phyloP scores from a whole-genome alignment of 2,113 vertebrate genomes.

The Pachyramphus minor region DNA sequence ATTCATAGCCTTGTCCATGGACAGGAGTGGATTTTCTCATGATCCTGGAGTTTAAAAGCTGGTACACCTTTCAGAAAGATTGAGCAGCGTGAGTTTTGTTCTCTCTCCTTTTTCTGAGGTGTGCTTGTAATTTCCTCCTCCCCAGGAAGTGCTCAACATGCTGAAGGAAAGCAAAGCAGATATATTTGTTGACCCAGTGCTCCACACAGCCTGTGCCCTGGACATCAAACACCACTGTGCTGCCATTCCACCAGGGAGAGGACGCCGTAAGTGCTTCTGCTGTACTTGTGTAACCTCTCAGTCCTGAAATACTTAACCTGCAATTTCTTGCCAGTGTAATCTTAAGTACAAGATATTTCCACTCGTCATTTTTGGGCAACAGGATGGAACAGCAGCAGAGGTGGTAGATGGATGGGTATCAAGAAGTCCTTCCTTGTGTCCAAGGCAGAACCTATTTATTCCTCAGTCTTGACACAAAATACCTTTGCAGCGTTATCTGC shows the following conservation, averaged over 20 bases:
- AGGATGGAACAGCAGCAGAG: neutral
- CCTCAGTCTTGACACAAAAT: neutral
- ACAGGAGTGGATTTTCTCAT: neutral
- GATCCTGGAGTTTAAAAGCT: neutral
- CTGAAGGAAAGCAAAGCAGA: constrained; percentile 98
- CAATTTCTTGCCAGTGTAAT: neutral
- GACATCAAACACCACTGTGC: constrained; percentile 98
- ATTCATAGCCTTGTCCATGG: neutral
- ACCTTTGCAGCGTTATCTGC: neutral
- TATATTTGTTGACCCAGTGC: constrained; percentile 96
- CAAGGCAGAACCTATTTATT: neutral
- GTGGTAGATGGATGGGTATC: neutral
- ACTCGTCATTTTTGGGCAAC: neutral
- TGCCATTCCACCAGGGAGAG: constrained; percentile 90
- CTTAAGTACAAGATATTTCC: neutral
- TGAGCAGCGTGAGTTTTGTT: neutral
- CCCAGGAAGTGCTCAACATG: constrained; percentile 95
- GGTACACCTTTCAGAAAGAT: neutral
- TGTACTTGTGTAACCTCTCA: neutral
- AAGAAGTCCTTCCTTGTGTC: neutral
- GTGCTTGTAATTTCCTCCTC: neutral
- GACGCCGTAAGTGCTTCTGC: constrained; percentile 83
- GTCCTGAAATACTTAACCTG: neutral
- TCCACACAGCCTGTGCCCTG: constrained; percentile 95
- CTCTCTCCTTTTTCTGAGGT: neutral